Conservation (phyloP, 2,113 vertebrate genomes). For the Peromyscus leucopus region DNA sequence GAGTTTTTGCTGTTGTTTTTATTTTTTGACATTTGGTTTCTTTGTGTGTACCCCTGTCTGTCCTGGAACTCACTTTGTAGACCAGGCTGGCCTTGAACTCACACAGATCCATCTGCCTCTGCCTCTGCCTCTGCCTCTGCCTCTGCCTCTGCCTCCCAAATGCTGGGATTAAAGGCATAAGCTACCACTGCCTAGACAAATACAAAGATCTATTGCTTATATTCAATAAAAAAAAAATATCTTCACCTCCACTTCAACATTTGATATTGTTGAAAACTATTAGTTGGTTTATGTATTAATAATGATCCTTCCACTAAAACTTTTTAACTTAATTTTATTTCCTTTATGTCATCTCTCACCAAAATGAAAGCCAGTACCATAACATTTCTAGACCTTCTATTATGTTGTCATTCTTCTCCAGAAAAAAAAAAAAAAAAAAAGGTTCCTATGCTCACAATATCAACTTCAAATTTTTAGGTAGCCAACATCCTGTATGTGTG, state of each 20-base stretch:
- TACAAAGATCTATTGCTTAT: background rate
- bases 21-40: background rate
- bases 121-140: background rate
- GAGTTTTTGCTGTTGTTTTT: background rate
- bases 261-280: background rate
- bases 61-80: background rate
- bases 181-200: background rate
- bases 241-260: background rate
- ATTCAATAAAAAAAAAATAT: slow-evolving; percentile 5
- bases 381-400: background rate
- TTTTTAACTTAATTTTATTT: background rate
- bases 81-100: background rate
- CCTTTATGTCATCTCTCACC: background rate
- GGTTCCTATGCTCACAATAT: background rate
- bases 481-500: background rate
- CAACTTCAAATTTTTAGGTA: background rate
- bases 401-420: background rate
- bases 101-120: background rate
- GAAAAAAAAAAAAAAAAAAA: slow-evolving; percentile 55
- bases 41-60: background rate
- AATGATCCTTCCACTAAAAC: background rate
- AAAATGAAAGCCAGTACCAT: slow-evolving; percentile 23
- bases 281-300: background rate
- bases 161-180: background rate
- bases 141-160: background rate